These are phyloP conservation scores for Myodes glareolus DNA, from an alignment of 2,113 vertebrate genomes.

Conservation along the genomic window DNA sequence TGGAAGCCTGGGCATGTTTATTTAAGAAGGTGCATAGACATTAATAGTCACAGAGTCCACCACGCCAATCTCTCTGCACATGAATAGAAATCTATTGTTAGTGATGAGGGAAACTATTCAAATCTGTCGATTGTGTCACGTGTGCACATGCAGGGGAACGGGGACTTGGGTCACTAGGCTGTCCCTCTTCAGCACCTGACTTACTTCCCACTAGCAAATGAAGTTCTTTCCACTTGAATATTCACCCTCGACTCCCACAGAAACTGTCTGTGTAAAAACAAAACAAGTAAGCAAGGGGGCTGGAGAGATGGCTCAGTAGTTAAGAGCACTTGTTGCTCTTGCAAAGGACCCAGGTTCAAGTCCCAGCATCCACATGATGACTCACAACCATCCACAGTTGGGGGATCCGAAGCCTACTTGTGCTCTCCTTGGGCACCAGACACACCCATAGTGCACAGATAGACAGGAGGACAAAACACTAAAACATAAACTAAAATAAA, in stretches of 20 bases:
- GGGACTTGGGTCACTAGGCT: too few relatives aligned
- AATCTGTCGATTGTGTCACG: background rate
- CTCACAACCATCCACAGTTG: background rate
- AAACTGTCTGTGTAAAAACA: background rate
- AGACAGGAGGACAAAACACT: background rate
- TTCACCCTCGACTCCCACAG: background rate
- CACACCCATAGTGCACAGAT: background rate
- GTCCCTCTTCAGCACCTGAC: background rate
- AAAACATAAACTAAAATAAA: background rate
- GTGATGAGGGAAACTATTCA: conserved; percentile 44
- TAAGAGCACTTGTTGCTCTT: background rate
- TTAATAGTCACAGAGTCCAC: background rate
- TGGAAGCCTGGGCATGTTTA: background rate
- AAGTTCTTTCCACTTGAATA: background rate
- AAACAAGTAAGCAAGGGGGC: background rate
- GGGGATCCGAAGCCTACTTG: background rate
- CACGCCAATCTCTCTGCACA: background rate
- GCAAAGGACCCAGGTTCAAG: background rate
- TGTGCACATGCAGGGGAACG: background rate
- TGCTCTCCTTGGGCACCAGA: background rate
- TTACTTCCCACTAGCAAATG: background rate
- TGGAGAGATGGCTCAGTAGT: background rate
- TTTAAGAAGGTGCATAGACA: background rate
- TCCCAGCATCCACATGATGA: background rate
- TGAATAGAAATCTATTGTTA: conserved; percentile 23